Percentiles rank a stretch among this genome's conserved stretches.
Evolutionary conservation across 2,888 invertebrate species (phyloP).

Genomic region (Himalopsyche tibetana): DNA sequence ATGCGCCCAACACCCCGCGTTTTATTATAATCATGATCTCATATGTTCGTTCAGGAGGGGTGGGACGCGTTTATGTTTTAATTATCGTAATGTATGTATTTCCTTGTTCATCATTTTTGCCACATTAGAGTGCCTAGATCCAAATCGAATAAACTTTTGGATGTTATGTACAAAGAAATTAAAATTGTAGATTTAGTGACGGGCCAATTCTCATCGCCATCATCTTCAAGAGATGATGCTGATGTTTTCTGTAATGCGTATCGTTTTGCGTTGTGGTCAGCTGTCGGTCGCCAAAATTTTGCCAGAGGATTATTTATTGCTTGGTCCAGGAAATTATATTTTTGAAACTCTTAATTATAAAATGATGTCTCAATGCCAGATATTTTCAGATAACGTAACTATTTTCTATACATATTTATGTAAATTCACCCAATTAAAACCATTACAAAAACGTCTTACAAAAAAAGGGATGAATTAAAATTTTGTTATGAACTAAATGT

Average conservation of each 20-base stretch:
- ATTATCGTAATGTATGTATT: not conserved
- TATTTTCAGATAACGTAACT: too few relatives aligned
- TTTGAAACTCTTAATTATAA: not conserved
- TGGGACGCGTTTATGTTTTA: constrained; percentile 73
- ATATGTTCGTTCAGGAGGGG: constrained; percentile 22
- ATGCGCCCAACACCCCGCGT: not conserved
- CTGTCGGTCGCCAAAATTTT: constrained; percentile 19
- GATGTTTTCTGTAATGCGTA: constrained; percentile 10
- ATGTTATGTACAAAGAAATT: constrained; percentile 79
- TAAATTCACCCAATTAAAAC: too few relatives aligned
- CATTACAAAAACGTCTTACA: too few relatives aligned
- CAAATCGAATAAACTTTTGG: constrained; percentile 77
- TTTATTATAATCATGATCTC: constrained; percentile 47
- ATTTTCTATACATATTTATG: too few relatives aligned
- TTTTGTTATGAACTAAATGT: too few relatives aligned
- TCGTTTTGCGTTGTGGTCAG: constrained; percentile 28
- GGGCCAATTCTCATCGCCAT: constrained; percentile 52
- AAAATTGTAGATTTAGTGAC: constrained; percentile 68
- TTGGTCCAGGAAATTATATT: not conserved
- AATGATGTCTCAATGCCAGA: too few relatives aligned
- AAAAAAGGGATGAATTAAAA: too few relatives aligned
- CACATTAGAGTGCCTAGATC: constrained; percentile 76
- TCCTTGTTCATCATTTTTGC: constrained; percentile 63
- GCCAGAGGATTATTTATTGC: not conserved
- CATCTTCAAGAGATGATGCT: not conserved